Evolutionary conservation across 2,797 vertebrate species (phyloP), one percentile per base, ranked within the genome.

Genomic region (Ispidina lecontei): DNA sequence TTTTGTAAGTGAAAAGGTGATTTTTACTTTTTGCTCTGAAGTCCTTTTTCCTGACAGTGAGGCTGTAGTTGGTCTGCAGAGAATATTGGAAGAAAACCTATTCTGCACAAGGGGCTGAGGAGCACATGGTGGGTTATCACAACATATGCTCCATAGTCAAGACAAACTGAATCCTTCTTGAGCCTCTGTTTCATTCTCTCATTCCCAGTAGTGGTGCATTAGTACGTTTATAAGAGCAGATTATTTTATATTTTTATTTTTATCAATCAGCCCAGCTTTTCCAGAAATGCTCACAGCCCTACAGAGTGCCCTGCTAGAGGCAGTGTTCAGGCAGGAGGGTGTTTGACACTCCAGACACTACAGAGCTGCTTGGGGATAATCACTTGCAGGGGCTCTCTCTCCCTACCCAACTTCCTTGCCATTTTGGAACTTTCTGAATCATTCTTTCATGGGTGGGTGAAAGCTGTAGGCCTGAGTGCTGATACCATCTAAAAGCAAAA

Each of bases 121-220:
- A 76, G 5, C 15, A 12, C 12, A 9, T 35, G 23, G 20, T n/a
- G 22, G 15, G 4, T 2, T 1, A 0, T 47, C 25, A 31, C 16
- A 51, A 21, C 17, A 9, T 14, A 20, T 39, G 28, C 8, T 76
- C 12, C 4, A 4, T 1, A 43, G 8, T 29, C 55, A 70, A 73
- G 33, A 37, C 12, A 82, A 55, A 84, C 28, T n/a, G 11, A 89
- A 17, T 2, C 10, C 67, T 73, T 22, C 21, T 20, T 37, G 12
- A 17, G 16, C 5, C 18, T 76, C 23, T 35, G 2, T 60, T 70
- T 76, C 23, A 37, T 60, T 56, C 11, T 3, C 7, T 64, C 10
- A 82, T 7, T 73, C 6, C 11, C 44, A 77, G 20, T 15, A 70
- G 17, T 29, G 7, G 5, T 49, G 9, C 7, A 59, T 76, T 86